Base-by-base conservation (phyloP, 2,797 vertebrate genomes). In the Psittacula echo region DNA sequence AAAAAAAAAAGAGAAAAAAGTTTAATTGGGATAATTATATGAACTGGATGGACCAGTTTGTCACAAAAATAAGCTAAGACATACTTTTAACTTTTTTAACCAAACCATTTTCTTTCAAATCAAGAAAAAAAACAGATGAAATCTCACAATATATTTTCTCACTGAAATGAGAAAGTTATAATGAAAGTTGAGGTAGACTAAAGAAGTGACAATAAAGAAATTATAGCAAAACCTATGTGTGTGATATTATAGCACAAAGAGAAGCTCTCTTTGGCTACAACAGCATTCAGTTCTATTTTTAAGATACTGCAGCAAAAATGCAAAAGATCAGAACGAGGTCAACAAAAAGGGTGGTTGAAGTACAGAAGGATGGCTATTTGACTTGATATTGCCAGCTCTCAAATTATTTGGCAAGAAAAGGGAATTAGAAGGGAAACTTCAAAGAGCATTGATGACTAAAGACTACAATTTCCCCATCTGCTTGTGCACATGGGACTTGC, bases 341-440 rank as follows among this genome's bases (percentile, higher is more conserved):
- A 95, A 81, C 15, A 44, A 76, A 88, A 93, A 85, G 80, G 54
- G 45, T 77, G 44, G 51, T 0, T 61, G 51, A 94, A 93, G 56
- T 77, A 87, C 45, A 47, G 73, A 84, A 67, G 61, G 64, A 89
- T 19, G 71, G 15, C 44, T 79, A 76, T 82, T 76, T 58, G 17
- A 88, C 71, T 93, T 79, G 32, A 71, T 85, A 93, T 39, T 74
- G 85, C 93, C 85, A 95, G 45, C 56, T 73, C 34, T 77, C 71
- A 85, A 93, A 96, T 93, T 96, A 91, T 94, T 96, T 96, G 93
- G 93, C 95, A 94, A 90, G 95, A 88, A 94, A 94, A 94, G 41
- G 73, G 71, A 97, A 93, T 95, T 95, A 94, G 48, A 96, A 91
- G 70, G 44, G 60, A 92, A 95, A 72, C 93, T 94, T 96, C 95